Evolutionary conservation across 1,140 invertebrate genomes (phyloP).

Genomic region (Cotesia vestalis): DNA sequence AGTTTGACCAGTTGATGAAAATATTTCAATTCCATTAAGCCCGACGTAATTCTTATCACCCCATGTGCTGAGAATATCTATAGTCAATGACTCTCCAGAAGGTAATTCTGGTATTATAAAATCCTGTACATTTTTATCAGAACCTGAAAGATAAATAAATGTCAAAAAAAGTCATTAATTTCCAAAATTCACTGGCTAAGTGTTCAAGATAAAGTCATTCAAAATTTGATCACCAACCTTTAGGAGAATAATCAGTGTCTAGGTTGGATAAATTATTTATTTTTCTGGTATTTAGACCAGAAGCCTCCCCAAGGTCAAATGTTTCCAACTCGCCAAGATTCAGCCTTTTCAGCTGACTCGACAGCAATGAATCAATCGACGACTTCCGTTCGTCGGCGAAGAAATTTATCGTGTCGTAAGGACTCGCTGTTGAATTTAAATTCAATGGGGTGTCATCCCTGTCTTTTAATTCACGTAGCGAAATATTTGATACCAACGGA

Average conservation of each 20-base stretch:
- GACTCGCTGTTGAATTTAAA: not conserved
- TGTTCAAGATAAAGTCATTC: no score
- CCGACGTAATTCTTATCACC: slow-evolving; percentile 85
- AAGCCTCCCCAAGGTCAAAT: not conserved
- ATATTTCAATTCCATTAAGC: slow-evolving; percentile 83
- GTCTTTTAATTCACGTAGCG: not conserved
- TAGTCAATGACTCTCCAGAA: slow-evolving; percentile 71
- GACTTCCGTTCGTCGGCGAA: not conserved
- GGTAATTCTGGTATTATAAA: slow-evolving; percentile 79
- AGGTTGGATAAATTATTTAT: slow-evolving; percentile 2
- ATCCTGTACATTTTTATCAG: slow-evolving; percentile 36
- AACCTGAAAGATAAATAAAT: slow-evolving; percentile 30
- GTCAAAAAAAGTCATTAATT: not conserved
- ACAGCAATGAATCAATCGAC: not conserved
- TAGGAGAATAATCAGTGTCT: slow-evolving; percentile 24
- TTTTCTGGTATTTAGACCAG: not conserved
- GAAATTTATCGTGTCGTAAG: not conserved
- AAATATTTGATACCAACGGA: not conserved
- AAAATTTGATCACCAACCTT: slow-evolving; percentile 3
- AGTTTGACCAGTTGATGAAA: slow-evolving; percentile 71
- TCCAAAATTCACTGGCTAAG: no score
- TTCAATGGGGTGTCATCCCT: not conserved
- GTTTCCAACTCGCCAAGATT: not conserved
- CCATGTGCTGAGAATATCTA: slow-evolving; percentile 82
- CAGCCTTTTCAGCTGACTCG: not conserved